phyloP scores from a whole-genome alignment of 1,140 invertebrate genomes.

The Coenobita brevimanus region DNA sequence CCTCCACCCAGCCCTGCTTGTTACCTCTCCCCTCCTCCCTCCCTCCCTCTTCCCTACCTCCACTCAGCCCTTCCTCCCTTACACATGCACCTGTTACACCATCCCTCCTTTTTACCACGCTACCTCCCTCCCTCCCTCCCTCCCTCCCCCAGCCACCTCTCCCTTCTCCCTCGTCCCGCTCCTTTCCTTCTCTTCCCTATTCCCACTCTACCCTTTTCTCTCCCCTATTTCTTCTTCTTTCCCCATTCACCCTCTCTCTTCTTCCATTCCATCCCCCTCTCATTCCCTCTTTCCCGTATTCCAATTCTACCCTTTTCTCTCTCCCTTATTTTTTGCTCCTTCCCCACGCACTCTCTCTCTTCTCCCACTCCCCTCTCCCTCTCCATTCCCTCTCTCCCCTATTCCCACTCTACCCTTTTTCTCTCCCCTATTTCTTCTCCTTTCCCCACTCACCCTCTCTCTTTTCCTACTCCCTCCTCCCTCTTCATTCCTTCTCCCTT shows the following conservation, averaged over 20 bases:
- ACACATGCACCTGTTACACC: too few species aligned
- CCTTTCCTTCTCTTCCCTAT: background rate
- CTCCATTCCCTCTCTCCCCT: too few species aligned
- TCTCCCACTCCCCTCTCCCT: too few species aligned
- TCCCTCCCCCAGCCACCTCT: background rate
- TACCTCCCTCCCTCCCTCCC: too few species aligned
- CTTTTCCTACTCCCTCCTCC: slow-evolving; percentile 3
- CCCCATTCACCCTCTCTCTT: background rate
- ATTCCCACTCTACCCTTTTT: too few species aligned
- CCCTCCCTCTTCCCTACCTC: background rate
- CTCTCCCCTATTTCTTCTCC: background rate
- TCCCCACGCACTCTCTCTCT: too few species aligned
- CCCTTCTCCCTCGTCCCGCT: background rate
- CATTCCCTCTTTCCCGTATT: background rate
- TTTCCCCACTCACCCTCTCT: background rate
- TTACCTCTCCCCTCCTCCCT: background rate
- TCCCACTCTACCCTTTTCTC: too few species aligned
- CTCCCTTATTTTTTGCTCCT: too few species aligned
- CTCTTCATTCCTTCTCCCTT: background rate
- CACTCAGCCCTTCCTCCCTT: background rate
- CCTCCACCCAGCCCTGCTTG: background rate
- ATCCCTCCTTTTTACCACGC: background rate
- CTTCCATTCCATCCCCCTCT: background rate
- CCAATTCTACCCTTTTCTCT: background rate
- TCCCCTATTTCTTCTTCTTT: background rate